These are phyloP conservation scores for Meles meles DNA, from an alignment of 2,113 vertebrate species.

Conservation along the genomic window DNA sequence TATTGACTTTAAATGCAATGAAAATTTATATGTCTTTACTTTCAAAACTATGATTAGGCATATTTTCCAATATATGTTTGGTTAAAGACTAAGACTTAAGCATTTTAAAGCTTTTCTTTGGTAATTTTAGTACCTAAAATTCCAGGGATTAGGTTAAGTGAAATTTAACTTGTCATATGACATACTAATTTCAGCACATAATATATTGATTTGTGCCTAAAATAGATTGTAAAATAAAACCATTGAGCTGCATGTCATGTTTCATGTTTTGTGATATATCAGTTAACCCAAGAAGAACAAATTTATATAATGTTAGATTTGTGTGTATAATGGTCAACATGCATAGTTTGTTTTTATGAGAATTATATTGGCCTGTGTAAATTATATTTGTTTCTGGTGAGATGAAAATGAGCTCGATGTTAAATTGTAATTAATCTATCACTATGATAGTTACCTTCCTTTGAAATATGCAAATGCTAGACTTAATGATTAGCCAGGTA, in stretches of 20 bases:
- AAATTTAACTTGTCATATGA: background rate
- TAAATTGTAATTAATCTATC: conserved; percentile 60
- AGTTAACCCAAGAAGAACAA: conserved; percentile 46
- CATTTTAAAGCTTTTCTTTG: background rate
- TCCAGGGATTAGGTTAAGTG: background rate
- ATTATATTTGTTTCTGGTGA: conserved; percentile 55
- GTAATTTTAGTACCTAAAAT: background rate
- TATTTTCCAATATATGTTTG: background rate
- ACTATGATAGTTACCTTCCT: background rate
- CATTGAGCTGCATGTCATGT: background rate
- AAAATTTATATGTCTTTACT: background rate
- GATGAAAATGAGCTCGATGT: conserved; percentile 59
- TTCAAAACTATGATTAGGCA: background rate
- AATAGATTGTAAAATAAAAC: background rate
- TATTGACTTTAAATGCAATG: background rate
- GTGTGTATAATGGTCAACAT: conserved; percentile 57
- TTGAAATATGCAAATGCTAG: background rate
- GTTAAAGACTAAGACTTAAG: background rate
- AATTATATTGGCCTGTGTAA: conserved; percentile 56
- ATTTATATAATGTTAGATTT: conserved; percentile 55
- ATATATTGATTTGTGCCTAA: background rate
- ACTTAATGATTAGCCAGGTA: background rate
- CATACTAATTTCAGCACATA: background rate
- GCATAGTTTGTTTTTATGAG: conserved; percentile 63
- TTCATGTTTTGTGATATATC: conserved; percentile 61